These are phyloP conservation scores for Gonocerus acuteangulatus DNA, from an alignment of 2,888 invertebrate species.

Conservation along the genomic window DNA sequence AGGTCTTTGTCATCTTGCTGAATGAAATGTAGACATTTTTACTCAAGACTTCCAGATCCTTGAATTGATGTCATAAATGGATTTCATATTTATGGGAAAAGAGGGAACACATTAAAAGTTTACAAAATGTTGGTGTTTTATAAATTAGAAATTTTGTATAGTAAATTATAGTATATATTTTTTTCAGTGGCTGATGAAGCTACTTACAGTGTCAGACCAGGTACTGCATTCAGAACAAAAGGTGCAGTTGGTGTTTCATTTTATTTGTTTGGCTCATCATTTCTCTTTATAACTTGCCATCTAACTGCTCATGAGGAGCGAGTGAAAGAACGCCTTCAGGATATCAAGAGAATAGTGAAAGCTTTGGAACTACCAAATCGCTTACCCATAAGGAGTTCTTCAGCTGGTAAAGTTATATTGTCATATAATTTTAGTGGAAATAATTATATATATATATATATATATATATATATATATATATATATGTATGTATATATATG, in stretches of 20 bases:
- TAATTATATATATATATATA: no score
- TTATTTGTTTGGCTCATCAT: constrained; percentile 87
- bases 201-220: constrained; percentile 77
- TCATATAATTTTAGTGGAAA: constrained; percentile 21
- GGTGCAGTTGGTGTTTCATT: constrained; percentile 91
- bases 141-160: no score
- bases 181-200: constrained; percentile 70
- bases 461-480: no score
- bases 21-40: no score
- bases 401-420: constrained; percentile 51
- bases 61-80: no score
- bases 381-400: constrained; percentile 59
- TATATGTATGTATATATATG: no score
- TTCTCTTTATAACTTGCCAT: constrained; percentile 92
- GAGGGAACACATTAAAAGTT: no score
- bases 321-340: constrained; percentile 74
- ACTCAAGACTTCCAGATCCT: no score
- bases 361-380: constrained; percentile 75
- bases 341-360: constrained; percentile 74
- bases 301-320: constrained; percentile 74
- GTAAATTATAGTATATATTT: no score
- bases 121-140: no score
- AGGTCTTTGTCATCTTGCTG: no score
- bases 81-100: no score
- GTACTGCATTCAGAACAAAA: constrained; percentile 86